Evolutionary conservation across 2,797 vertebrate species (phyloP), one percentile per base, ranked within the genome.

Genomic region (Melopsittacus undulatus): DNA sequence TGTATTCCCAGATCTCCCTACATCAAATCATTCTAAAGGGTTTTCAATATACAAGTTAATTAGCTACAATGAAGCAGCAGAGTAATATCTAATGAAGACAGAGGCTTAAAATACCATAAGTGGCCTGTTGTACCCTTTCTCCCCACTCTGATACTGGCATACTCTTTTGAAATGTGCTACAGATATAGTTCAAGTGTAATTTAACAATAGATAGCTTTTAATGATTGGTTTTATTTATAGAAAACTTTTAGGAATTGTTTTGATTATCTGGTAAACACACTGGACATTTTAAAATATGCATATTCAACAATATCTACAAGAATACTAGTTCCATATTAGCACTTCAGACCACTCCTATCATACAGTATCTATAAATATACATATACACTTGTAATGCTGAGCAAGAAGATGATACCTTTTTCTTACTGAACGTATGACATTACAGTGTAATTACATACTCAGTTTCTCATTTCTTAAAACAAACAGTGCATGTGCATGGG

Each of bases 21-120:
- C 61, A 95, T 83, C 92, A 95, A 97, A 96, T 95, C 56, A 92
- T 93, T 94, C 92, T 84, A 87, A 89, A 93, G 88, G 63, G 77
- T 93, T 97, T 95, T 94, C 96, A 95, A 96, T 95, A 93, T 96
- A 97, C 95, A 96, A 96, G 90, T 95, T 97, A 96, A 97, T 97
- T 96, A 96, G 96, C 89, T 94, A 61, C 56, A 83, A 38, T 1
- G 17, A 94, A 84, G 48, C 34, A 94, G 83, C 68, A 87, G 64
- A 94, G 56, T 38, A 94, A 57, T 29, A 38, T 87, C 81, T 94
- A 96, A 97, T 92, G 83, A 95, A 94, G 61, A 82, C 5, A 1
- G 0, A 20, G 23, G 78, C 68, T 95, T 96, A 90, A 89, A 93
- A 95, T 85, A 89, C 27, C 92, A 85, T 36, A 93, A 94, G 43